These are phyloP conservation scores for Clarias gariepinus DNA, from an alignment of 2,113 vertebrate genomes.

Conservation along the genomic window DNA sequence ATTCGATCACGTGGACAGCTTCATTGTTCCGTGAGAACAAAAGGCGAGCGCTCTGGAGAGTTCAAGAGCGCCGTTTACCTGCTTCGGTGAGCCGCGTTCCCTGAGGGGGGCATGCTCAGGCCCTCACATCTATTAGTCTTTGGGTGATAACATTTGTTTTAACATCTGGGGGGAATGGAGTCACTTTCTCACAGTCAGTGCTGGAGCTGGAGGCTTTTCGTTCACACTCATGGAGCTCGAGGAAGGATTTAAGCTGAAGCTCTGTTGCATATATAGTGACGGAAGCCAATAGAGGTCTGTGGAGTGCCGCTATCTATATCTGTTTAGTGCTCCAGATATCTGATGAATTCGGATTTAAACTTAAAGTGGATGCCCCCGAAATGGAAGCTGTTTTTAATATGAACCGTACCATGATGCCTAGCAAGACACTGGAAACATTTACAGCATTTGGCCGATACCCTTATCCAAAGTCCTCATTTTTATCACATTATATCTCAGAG, in stretches of 20 bases:
- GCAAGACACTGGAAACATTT: neutral
- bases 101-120: slow-evolving; percentile 49
- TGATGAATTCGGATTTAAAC: neutral
- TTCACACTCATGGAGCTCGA: neutral
- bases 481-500: too few relatives aligned
- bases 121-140: slow-evolving; percentile 69
- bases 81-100: slow-evolving; percentile 62
- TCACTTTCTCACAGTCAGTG: slow-evolving; percentile 59
- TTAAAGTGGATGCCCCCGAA: neutral
- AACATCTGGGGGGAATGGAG: slow-evolving; percentile 44
- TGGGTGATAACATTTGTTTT: slow-evolving; percentile 68
- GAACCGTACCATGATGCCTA: too few relatives aligned
- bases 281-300: neutral
- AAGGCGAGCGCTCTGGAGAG: slow-evolving; percentile 64
- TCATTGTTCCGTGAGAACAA: slow-evolving; percentile 72
- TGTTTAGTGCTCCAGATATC: neutral
- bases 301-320: neutral
- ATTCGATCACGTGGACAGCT: slow-evolving; percentile 68
- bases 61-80: slow-evolving; percentile 68
- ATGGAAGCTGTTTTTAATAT: neutral
- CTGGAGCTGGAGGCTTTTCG: neutral
- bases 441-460: too few relatives aligned
- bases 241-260: neutral
- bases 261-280: neutral
- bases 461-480: too few relatives aligned